A percentile compares a stretch with the other conserved stretches of the same genome.
Conservation (phyloP, 2,888 invertebrate species). For the Chloromyia formosa region DNA sequence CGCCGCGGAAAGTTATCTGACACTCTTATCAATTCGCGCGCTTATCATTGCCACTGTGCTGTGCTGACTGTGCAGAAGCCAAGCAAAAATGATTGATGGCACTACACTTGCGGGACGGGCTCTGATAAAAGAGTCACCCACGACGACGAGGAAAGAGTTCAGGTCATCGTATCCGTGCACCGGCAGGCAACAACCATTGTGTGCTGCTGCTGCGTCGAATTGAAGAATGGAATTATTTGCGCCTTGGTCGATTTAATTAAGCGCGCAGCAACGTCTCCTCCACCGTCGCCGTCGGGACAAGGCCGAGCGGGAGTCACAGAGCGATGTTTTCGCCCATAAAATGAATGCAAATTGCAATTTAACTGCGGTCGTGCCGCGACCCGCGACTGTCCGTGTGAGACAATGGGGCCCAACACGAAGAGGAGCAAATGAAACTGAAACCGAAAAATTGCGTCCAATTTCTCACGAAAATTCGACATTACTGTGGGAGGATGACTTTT, state of each 20-base stretch:
- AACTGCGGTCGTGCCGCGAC: background rate
- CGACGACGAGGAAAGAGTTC: background rate
- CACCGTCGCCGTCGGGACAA: background rate
- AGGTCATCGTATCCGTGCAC: background rate
- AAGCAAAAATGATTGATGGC: conserved; percentile 14
- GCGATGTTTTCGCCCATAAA: background rate
- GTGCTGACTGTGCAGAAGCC: background rate
- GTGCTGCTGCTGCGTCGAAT: background rate
- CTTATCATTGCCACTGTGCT: conserved; percentile 12
- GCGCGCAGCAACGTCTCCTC: background rate
- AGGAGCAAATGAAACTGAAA: no score
- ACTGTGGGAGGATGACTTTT: no score
- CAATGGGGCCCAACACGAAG: background rate
- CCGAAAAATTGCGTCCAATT: no score
- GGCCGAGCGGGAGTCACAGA: no score
- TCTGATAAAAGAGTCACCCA: background rate
- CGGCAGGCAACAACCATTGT: background rate
- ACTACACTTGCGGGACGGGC: background rate
- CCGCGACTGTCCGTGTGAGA: background rate
- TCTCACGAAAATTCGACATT: no score
- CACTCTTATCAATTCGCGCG: conserved; percentile 20
- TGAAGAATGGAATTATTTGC: background rate
- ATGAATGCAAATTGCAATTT: conserved; percentile 11
- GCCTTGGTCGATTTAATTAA: conserved; percentile 19
- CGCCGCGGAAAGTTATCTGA: background rate